These are phyloP conservation scores for Hyperoodon ampullatus DNA, from an alignment of 2,113 vertebrate species.

Conservation along the genomic window DNA sequence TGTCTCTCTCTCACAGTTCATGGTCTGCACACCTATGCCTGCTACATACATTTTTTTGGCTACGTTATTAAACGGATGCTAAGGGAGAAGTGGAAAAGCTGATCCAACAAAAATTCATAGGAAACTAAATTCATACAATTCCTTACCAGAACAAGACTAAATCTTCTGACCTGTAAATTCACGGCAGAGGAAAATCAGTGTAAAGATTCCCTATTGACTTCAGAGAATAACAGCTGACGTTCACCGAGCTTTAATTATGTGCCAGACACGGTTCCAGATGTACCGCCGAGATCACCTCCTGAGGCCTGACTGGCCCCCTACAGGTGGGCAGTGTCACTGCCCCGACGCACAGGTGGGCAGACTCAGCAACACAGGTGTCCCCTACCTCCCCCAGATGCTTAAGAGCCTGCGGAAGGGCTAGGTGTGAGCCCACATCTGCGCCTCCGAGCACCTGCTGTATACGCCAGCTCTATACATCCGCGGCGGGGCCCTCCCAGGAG, in stretches of 20 bases:
- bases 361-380: fast-evolving
- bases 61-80: too few species aligned
- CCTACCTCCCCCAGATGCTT: background rate
- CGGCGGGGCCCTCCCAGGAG: fast-evolving
- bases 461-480: fast-evolving
- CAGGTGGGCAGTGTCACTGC: background rate
- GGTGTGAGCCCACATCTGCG: fast-evolving
- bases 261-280: fast-evolving
- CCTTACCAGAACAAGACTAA: too few species aligned
- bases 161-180: background rate
- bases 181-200: fast-evolving
- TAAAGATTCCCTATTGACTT: too few species aligned
- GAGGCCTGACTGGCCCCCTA: fast-evolving
- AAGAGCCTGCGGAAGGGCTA: fast-evolving
- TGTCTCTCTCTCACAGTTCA: too few species aligned
- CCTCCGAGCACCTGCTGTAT: fast-evolving
- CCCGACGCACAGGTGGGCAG: fast-evolving
- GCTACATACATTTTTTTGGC: fast-evolving
- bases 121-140: background rate
- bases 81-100: background rate
- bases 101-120: too few species aligned
- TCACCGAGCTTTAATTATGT: fast-evolving
- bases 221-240: fast-evolving
- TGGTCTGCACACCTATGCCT: background rate
- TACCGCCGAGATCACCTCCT: fast-evolving